A percentile compares a stretch with the other conserved stretches of the same genome.
Evolutionary conservation across 1,140 invertebrate species (phyloP).

Genomic region (Drosophila lini): DNA sequence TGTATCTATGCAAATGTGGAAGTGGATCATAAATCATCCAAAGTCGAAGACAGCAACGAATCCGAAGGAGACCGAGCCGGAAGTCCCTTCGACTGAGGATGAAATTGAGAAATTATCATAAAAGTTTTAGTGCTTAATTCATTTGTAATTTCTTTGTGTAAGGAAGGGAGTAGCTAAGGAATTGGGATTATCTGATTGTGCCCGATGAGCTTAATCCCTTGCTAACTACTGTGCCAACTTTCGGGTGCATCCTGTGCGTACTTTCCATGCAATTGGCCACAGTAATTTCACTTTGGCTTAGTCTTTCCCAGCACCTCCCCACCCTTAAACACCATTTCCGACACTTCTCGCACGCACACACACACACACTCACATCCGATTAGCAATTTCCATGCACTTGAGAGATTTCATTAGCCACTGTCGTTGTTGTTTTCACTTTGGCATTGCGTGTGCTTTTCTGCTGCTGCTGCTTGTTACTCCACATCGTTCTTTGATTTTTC

Average conservation of each 20-base stretch:
- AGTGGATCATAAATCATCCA: constrained; percentile 44
- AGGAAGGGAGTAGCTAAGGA: neutral
- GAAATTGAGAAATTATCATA: constrained; percentile 41
- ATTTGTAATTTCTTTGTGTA: constrained; percentile 37
- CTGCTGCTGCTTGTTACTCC: constrained; percentile 6
- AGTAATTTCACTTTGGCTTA: constrained; percentile 64
- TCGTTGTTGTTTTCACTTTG: constrained; percentile 50
- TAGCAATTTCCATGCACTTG: constrained; percentile 79
- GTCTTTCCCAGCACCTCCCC: neutral
- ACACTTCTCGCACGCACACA: constrained; percentile 16
- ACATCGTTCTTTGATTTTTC: constrained; percentile 29
- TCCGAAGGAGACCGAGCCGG: neutral
- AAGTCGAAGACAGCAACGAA: neutral
- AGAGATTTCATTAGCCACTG: constrained; percentile 70
- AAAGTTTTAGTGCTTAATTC: constrained; percentile 48
- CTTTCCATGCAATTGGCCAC: constrained; percentile 78
- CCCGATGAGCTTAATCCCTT: constrained; percentile 53
- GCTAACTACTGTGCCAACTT: constrained; percentile 53
- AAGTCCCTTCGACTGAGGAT: neutral
- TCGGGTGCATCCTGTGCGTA: constrained; percentile 51
- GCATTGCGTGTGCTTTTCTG: constrained; percentile 16
- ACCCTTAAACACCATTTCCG: constrained; percentile 11
- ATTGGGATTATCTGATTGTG: constrained; percentile 50
- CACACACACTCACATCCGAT: constrained; percentile 59
- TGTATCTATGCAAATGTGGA: constrained; percentile 46